A percentile compares a stretch with the other conserved stretches of the same genome.
These are phyloP conservation scores for Gymnobelideus leadbeateri DNA, from an alignment of 2,113 vertebrate species.

Conservation along the genomic window DNA sequence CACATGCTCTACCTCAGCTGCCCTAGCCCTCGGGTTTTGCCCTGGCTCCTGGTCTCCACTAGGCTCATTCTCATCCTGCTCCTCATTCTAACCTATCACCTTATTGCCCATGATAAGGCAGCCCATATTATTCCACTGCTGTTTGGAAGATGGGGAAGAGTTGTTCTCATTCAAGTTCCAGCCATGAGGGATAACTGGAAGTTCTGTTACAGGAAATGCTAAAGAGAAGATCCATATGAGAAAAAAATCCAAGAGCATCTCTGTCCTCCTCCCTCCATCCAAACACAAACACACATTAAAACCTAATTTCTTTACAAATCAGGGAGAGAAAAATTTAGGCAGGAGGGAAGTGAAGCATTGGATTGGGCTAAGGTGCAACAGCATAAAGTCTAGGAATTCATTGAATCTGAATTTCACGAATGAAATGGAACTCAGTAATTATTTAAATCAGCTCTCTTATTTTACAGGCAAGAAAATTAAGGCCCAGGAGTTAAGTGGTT, in stretches of 20 bases:
- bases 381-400: not conserved
- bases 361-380: not conserved
- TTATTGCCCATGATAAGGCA: slow-evolving; percentile 94
- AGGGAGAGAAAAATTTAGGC: not conserved
- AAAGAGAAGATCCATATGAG: not conserved
- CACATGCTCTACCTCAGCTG: slow-evolving; percentile 88
- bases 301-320: not conserved
- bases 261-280: not conserved
- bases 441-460: not conserved
- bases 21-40: slow-evolving; percentile 75
- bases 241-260: not conserved
- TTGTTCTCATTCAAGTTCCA: slow-evolving; percentile 84
- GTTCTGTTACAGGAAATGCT: not conserved
- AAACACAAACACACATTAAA: not conserved
- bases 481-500: not conserved
- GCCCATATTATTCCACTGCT: slow-evolving; percentile 94
- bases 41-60: slow-evolving; percentile 74
- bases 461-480: not conserved
- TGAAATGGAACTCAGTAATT: not conserved
- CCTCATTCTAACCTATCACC: slow-evolving; percentile 89
- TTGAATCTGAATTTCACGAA: not conserved
- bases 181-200: slow-evolving; percentile 78
- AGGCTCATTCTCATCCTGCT: slow-evolving; percentile 84
- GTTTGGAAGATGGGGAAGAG: slow-evolving; percentile 80
- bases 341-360: not conserved